Percentiles rank a stretch among this genome's conserved stretches.
Conservation (phyloP, 2,113 vertebrate species). For the Xiphorhynchus elegans region DNA sequence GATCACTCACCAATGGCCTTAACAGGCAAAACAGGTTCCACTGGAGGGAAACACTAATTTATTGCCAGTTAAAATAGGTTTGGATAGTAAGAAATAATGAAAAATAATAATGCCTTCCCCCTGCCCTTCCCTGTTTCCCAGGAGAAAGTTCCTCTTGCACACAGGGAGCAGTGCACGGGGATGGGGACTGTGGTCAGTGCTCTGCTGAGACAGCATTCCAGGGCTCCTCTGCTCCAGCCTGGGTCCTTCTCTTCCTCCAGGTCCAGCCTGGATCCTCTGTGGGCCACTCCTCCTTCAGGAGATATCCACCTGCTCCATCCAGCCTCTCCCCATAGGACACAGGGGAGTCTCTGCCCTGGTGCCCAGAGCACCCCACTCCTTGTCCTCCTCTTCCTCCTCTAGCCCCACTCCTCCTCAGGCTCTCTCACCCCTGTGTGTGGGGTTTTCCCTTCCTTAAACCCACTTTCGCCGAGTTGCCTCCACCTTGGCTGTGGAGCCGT, state of each 20-base stretch:
- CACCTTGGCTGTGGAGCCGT: rapidly evolving
- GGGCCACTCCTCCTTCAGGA: not conserved
- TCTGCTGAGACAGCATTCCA: rapidly evolving
- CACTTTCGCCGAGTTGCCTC: rapidly evolving
- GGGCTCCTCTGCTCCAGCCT: not conserved
- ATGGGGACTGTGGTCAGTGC: rapidly evolving
- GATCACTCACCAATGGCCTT: rapidly evolving
- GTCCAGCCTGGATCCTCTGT: rapidly evolving
- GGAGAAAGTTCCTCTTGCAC: not conserved
- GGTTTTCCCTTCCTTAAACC: not conserved
- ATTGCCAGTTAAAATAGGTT: not conserved
- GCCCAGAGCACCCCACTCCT: not conserved
- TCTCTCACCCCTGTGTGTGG: rapidly evolving
- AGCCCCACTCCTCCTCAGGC: rapidly evolving
- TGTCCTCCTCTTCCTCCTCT: rapidly evolving
- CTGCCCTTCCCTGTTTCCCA: not conserved
- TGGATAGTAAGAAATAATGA: not conserved
- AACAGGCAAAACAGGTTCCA: not conserved
- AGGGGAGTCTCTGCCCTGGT: not conserved
- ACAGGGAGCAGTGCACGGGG: rapidly evolving
- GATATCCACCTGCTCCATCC: not conserved
- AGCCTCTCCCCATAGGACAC: not conserved
- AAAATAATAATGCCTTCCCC: not conserved
- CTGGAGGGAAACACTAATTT: not conserved
- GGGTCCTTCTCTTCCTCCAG: not conserved